phyloP scores from a whole-genome alignment of 2,888 invertebrate species.

The Pristionchus maxplancki region DNA sequence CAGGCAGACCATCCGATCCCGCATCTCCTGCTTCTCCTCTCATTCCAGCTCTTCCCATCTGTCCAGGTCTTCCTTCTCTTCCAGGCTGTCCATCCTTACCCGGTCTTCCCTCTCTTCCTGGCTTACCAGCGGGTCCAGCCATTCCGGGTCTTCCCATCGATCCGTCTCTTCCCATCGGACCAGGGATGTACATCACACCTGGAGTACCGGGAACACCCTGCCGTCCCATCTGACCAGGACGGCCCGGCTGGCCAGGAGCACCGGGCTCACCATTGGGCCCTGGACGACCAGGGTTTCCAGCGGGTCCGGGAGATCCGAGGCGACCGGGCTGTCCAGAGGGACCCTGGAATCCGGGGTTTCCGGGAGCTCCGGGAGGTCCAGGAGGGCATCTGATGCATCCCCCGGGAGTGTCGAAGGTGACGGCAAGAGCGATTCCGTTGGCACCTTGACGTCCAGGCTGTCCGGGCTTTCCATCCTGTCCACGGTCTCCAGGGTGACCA shows the following conservation, averaged over 20 bases:
- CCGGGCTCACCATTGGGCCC: constrained; percentile 57
- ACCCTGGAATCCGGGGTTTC: constrained; percentile 56
- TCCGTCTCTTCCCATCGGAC: constrained; percentile 55
- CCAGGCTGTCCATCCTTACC: constrained; percentile 51
- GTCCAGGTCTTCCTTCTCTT: constrained; percentile 18
- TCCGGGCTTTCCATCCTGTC: too few species aligned
- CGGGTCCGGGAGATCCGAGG: constrained; percentile 55
- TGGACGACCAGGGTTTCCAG: constrained; percentile 59
- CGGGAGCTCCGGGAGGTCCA: constrained; percentile 59
- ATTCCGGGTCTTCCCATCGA: constrained; percentile 56
- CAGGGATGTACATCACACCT: constrained; percentile 46
- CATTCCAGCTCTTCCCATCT: neutral
- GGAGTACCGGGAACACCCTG: constrained; percentile 55
- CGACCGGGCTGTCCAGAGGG: constrained; percentile 56
- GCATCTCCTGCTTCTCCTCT: neutral
- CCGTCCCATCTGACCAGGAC: constrained; percentile 55
- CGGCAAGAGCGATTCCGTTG: too few species aligned
- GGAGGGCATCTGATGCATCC: constrained; percentile 68
- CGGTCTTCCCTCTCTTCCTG: constrained; percentile 54
- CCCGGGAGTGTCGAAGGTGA: constrained; percentile 64
- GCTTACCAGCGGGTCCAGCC: constrained; percentile 21
- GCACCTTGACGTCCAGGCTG: too few species aligned
- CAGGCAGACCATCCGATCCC: constrained; percentile 40
- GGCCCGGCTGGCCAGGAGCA: constrained; percentile 53
- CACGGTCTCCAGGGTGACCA: constrained; percentile 62